Evolutionary conservation across 1,140 invertebrate species (phyloP).

Genomic region (Leptinotarsa texana): DNA sequence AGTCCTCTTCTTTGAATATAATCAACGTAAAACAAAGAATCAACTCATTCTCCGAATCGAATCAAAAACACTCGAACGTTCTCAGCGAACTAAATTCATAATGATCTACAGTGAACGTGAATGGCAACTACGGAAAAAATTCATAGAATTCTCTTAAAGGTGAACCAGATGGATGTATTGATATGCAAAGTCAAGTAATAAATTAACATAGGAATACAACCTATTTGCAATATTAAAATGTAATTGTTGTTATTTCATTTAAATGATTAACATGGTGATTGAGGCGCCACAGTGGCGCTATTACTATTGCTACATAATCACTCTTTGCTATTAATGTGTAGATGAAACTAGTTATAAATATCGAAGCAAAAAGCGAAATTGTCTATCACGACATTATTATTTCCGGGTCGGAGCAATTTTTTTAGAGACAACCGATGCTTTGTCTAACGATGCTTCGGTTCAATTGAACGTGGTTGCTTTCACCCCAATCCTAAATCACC

Average conservation of each 20-base stretch:
- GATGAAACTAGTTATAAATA: too few relatives aligned
- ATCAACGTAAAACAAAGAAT: conserved; percentile 5
- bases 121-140: neutral
- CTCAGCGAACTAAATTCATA: neutral
- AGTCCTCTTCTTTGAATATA: neutral
- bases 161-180: conserved; percentile 5
- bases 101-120: neutral
- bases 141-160: neutral
- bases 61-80: neutral
- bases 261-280: neutral
- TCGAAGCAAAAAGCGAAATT: too few relatives aligned
- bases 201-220: conserved; percentile 3
- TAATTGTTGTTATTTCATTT: conserved; percentile 8
- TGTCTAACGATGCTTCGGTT: too few relatives aligned
- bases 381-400: too few relatives aligned
- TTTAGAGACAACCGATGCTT: too few relatives aligned
- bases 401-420: too few relatives aligned
- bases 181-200: neutral
- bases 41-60: neutral
- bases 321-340: too few relatives aligned
- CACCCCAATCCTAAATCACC: too few relatives aligned
- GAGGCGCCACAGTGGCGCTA: conserved; percentile 1
- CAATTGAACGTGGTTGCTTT: too few relatives aligned
- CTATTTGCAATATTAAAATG: conserved; percentile 5
- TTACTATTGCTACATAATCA: neutral